Base-by-base conservation (phyloP, 2,797 vertebrate species). In the Xiphophorus birchmanni region DNA sequence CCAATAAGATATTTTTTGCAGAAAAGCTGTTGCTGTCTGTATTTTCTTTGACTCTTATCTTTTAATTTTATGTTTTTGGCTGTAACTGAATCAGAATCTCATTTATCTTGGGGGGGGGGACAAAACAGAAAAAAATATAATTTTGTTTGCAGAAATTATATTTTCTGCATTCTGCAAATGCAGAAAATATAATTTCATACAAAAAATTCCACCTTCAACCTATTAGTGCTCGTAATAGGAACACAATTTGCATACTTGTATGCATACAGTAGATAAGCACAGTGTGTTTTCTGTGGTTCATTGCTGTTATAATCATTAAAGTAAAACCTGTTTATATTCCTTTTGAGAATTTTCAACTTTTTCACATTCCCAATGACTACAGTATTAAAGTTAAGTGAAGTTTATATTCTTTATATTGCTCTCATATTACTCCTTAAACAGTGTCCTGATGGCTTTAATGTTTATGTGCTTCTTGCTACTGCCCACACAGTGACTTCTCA, bases 401-500 rank as follows among this genome's bases (percentile, higher is more conserved):
- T 26, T 44, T 71, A 72, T 44, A 45, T 73, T 42, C 56, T 44
- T 60, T 32, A 15, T 5, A 65, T 15, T 23, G 45, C 29, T 76
- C 42, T 45, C 29, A 13, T 63, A 37, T 76, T 65, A 35, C 63
- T 73, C 73, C 35, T 60, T 40, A 71, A 12, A 32, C n/a, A 73
- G 45, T 73, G 3, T 56, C 75, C 63, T 37, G 69, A 0, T 67
- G 60, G 65, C 32, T 35, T 75, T 79, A 40, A 52, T 48, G 56
- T 79, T 82, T 81, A 76, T 73, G 81, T 73, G 42, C 56, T 40
- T 82, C 54, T 54, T 56, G 40, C 9, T 18, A 69, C 45, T 88
- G 63, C 45, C 82, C 78, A 84, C 80, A 83, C 37, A 80, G 60
- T 79, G 78, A 80, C 75, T 80, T 78, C 77, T 79, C 67, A 60